A percentile compares a stretch with the other conserved stretches of the same genome.
phyloP scores from a whole-genome alignment of 2,797 vertebrate species.

The Pteronotus mesoamericanus region DNA sequence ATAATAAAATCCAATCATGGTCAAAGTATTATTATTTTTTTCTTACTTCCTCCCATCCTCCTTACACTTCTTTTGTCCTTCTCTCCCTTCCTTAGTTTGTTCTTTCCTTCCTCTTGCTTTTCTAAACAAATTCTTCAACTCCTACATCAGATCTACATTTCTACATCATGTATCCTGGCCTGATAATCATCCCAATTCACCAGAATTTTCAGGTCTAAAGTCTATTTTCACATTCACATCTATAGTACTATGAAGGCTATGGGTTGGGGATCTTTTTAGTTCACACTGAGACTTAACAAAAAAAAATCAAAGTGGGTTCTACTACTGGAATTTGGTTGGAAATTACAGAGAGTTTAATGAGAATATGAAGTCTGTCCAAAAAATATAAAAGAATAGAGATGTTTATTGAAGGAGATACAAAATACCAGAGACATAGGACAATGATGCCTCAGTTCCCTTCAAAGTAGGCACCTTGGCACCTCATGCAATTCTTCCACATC shows the following conservation, averaged over 20 bases:
- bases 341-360: neutral
- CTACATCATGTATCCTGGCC: neutral
- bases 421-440: too few relatives aligned
- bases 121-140: neutral
- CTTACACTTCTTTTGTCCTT: neutral
- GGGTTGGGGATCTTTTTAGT: neutral
- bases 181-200: neutral
- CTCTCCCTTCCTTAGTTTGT: rapidly evolving
- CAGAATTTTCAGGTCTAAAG: neutral
- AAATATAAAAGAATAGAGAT: too few relatives aligned
- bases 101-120: neutral
- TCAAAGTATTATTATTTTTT: neutral
- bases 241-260: neutral
- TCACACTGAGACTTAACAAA: neutral
- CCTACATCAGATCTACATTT: neutral
- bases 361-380: neutral
- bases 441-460: too few relatives aligned
- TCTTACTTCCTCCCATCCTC: neutral
- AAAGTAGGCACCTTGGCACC: too few relatives aligned
- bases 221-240: neutral
- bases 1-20: neutral
- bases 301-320: neutral
- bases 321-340: neutral
- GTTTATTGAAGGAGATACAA: too few relatives aligned
- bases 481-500: too few relatives aligned